Conservation (phyloP, 2,113 vertebrate species). For the Sylvietta virens region DNA sequence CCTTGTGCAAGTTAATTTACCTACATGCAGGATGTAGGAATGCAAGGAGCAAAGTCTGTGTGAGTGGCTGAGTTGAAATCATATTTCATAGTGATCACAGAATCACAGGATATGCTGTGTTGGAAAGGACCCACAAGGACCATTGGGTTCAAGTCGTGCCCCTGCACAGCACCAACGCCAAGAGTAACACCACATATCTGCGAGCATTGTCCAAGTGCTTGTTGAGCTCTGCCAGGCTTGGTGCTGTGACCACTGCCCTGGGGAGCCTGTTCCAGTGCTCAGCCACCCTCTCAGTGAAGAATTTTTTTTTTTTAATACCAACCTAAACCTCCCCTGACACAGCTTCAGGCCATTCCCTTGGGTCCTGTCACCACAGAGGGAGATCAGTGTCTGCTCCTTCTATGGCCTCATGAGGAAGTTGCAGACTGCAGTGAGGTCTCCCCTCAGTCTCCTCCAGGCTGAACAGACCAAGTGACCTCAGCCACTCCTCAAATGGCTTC, state of each 20-base stretch:
- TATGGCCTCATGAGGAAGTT: not conserved
- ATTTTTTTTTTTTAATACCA: not conserved
- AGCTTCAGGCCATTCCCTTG: not conserved
- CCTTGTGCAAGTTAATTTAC: not conserved
- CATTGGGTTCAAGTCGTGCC: not conserved
- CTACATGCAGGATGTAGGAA: not conserved
- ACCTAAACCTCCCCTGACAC: not conserved
- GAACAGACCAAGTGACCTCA: not conserved
- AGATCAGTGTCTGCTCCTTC: not conserved
- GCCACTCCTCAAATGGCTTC: rapidly evolving
- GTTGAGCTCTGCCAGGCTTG: not conserved
- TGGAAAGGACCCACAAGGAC: not conserved
- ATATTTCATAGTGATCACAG: not conserved
- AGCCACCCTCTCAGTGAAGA: rapidly evolving
- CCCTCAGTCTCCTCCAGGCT: not conserved
- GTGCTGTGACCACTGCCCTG: not conserved
- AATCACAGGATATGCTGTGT: not conserved
- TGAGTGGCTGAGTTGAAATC: not conserved
- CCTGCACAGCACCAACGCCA: not conserved
- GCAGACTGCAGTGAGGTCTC: not conserved
- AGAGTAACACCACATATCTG: not conserved
- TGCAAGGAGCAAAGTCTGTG: not conserved
- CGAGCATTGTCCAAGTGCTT: not conserved
- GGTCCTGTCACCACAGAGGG: not conserved
- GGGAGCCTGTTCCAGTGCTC: not conserved